Evolutionary conservation across 2,888 invertebrate species (phyloP).

Genomic region (Folsomia manolachei): DNA sequence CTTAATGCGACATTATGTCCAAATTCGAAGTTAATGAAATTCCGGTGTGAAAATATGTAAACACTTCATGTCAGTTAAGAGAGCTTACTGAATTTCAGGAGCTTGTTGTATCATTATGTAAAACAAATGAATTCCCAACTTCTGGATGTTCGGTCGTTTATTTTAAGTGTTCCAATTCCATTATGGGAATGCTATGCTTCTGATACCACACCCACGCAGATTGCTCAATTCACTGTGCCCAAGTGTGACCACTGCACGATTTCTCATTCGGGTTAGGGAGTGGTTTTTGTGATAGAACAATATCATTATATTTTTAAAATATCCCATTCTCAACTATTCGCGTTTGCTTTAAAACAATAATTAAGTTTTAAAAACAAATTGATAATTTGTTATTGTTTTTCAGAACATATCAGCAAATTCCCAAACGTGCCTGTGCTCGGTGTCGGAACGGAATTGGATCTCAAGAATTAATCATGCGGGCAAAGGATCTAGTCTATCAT

Average conservation of each 20-base stretch:
- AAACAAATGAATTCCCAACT: background rate
- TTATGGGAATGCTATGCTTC: background rate
- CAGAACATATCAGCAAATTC: conserved; percentile 72
- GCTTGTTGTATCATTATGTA: background rate
- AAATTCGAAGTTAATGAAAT: background rate
- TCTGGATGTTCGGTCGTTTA: background rate
- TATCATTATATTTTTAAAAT: no score
- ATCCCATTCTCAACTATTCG: no score
- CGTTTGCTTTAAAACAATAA: no score
- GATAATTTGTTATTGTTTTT: conserved; percentile 52
- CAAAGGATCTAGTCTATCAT: conserved; percentile 81
- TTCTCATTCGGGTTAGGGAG: no score
- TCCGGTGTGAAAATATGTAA: background rate
- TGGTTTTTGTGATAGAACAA: no score
- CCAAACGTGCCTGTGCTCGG: conserved; percentile 73
- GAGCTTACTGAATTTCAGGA: background rate
- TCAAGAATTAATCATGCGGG: conserved; percentile 87
- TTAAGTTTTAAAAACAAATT: no score
- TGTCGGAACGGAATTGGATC: conserved; percentile 81
- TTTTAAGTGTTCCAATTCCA: background rate
- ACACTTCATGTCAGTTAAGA: no score
- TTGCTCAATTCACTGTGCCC: no score
- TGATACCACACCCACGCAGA: background rate
- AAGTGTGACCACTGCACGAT: no score
- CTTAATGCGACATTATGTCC: background rate